These are phyloP conservation scores for Gymnogyps californianus DNA, from an alignment of 2,113 vertebrate species.

Conservation along the genomic window DNA sequence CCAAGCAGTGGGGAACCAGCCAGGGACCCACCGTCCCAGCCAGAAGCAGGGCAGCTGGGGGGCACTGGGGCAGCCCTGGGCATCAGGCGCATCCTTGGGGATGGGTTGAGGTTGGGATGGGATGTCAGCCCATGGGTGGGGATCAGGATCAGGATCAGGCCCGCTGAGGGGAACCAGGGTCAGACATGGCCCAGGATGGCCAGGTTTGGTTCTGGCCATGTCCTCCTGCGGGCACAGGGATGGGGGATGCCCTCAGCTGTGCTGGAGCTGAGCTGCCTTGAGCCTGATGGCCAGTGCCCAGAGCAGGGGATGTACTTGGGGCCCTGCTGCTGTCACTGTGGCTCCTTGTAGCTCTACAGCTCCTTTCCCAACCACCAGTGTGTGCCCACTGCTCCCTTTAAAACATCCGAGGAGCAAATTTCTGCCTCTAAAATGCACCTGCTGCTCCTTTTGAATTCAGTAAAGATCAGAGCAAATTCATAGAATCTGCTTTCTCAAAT, in stretches of 20 bases:
- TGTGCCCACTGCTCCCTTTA: background rate
- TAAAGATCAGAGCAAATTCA: background rate
- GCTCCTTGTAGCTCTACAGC: background rate
- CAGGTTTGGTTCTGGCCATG: background rate
- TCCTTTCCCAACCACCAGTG: background rate
- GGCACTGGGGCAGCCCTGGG: background rate
- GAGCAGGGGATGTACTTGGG: background rate
- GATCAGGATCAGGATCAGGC: background rate
- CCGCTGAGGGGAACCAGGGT: background rate
- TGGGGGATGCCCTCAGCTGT: background rate
- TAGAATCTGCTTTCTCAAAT: background rate
- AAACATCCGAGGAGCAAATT: background rate
- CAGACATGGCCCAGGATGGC: accelerated
- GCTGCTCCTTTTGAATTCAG: background rate
- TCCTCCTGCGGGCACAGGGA: accelerated
- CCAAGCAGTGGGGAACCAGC: background rate
- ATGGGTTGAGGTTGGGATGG: background rate
- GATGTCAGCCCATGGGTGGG: background rate
- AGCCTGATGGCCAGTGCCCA: background rate
- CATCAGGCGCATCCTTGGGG: background rate
- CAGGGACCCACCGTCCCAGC: background rate
- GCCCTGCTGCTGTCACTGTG: background rate
- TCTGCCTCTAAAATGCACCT: background rate
- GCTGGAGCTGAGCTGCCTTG: background rate
- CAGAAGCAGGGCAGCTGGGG: background rate